Conservation (phyloP, 1,140 invertebrate genomes). For the Eulimnadia texana region DNA sequence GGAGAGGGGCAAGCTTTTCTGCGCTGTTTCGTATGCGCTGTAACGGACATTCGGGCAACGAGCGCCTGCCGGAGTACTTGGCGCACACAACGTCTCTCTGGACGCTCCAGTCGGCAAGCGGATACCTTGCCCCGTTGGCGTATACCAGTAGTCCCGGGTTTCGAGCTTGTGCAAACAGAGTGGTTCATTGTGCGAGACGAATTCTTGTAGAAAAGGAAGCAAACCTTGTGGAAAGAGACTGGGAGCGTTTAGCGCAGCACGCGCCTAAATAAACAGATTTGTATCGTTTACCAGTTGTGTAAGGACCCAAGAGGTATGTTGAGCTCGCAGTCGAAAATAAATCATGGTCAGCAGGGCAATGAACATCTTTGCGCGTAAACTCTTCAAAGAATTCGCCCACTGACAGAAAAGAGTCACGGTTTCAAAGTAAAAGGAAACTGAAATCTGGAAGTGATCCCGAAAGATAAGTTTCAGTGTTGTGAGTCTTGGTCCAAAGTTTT, state of each 20-base stretch:
- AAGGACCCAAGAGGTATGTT: neutral
- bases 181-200: no score
- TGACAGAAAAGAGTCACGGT: no score
- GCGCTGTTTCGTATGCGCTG: neutral
- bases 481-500: no score
- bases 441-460: no score
- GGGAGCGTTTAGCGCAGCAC: neutral
- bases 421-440: no score
- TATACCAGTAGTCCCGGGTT: neutral
- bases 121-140: neutral
- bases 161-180: neutral
- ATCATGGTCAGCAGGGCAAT: neutral
- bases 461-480: no score
- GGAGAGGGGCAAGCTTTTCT: no score
- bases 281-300: neutral
- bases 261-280: neutral
- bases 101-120: neutral
- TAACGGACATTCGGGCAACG: no score
- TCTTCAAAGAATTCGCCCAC: neutral
- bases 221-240: no score
- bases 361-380: no score
- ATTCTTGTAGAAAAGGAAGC: neutral
- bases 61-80: no score
- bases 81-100: no score
- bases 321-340: neutral